These are phyloP conservation scores for Ciconia boyciana DNA, from an alignment of 2,113 vertebrate species.

Conservation along the genomic window DNA sequence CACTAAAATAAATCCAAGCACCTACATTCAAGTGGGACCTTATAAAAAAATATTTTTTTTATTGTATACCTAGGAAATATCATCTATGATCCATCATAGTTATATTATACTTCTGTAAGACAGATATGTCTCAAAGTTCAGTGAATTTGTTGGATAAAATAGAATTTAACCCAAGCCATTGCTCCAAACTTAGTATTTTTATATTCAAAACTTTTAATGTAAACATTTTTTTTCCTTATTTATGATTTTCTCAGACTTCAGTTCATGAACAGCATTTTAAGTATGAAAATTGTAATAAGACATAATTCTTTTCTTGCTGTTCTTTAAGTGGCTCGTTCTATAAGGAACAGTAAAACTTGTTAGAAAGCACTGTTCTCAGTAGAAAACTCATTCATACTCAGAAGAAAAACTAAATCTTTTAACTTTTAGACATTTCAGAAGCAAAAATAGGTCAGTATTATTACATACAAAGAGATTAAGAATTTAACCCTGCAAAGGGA, in stretches of 20 bases:
- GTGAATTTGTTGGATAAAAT: neutral
- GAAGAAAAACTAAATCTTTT: neutral
- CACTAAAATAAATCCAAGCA: neutral
- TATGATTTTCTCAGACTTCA: neutral
- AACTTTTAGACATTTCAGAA: neutral
- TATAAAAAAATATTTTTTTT: neutral
- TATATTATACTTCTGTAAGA: neutral
- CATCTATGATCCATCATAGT: neutral
- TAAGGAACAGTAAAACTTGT: neutral
- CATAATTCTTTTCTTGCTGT: neutral
- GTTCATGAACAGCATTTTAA: neutral
- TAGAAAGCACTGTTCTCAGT: neutral
- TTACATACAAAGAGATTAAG: neutral
- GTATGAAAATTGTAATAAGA: neutral
- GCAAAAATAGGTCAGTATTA: neutral
- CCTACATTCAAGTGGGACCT: neutral
- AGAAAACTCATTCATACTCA: neutral
- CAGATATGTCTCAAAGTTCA: neutral
- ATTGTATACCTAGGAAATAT: neutral
- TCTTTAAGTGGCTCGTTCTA: neutral
- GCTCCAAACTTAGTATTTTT: neutral
- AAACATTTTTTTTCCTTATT: neutral
- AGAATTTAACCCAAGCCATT: neutral
- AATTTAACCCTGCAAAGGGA: neutral
- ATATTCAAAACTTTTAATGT: neutral